Evolutionary conservation across 2,797 vertebrate genomes (phyloP).

Genomic region (Scyliorhinus canicula): DNA sequence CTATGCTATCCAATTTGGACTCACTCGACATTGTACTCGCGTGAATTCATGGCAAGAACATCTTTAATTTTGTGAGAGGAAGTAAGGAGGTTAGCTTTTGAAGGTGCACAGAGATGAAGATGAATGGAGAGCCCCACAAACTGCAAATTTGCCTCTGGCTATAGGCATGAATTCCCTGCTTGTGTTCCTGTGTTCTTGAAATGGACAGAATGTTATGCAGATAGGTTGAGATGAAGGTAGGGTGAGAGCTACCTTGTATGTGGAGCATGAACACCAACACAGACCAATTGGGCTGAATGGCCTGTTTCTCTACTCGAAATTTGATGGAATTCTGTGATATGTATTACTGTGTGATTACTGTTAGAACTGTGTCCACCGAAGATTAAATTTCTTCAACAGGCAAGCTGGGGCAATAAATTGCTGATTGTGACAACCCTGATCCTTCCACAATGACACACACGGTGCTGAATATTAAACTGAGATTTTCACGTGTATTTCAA

Average conservation of each 20-base stretch:
- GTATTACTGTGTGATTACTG: background rate
- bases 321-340: background rate
- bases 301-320: background rate
- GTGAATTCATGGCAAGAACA: no score
- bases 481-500: background rate
- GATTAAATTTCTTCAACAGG: background rate
- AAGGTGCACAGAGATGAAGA: no score
- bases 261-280: background rate
- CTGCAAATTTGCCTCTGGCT: no score
- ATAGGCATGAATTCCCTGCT: background rate
- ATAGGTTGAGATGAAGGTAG: background rate
- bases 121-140: no score
- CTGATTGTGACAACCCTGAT: background rate
- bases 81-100: no score
- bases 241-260: background rate
- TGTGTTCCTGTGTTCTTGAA: background rate
- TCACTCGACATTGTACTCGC: no score
- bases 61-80: no score
- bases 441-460: background rate
- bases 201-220: background rate
- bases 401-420: background rate
- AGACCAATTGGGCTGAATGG: background rate
- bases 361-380: background rate
- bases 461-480: background rate
- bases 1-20: no score